Evolutionary conservation across 2,797 vertebrate genomes (phyloP).

Genomic region (Peromyscus aztecus): DNA sequence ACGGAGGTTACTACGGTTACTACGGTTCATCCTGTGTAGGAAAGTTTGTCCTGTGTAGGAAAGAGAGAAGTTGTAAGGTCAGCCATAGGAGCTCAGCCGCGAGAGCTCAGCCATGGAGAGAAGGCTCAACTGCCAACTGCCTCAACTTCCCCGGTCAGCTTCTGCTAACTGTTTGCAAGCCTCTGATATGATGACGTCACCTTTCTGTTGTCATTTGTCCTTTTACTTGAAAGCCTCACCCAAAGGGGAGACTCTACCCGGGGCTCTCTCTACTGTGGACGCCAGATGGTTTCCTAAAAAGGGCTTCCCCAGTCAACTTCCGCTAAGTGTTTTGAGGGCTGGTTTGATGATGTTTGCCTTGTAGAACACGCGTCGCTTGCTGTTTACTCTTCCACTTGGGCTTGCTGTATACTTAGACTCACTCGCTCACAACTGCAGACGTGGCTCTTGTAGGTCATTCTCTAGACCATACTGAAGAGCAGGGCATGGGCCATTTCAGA

Average conservation of each 20-base stretch:
- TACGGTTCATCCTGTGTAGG: background rate
- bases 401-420: background rate
- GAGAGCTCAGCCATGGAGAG: background rate
- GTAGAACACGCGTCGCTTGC: background rate
- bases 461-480: background rate
- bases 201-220: background rate
- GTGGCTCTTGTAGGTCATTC: background rate
- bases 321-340: background rate
- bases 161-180: background rate
- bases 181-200: background rate
- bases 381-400: background rate
- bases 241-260: background rate
- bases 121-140: background rate
- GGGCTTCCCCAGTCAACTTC: background rate
- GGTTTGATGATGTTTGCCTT: background rate
- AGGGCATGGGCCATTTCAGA: background rate
- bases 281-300: background rate
- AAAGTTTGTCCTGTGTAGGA: background rate
- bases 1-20: background rate
- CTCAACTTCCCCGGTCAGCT: background rate
- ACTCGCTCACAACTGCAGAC: background rate
- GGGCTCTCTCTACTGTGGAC: background rate
- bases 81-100: too few species aligned
- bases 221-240: background rate
- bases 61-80: background rate